Percentiles rank a stretch among this genome's conserved stretches.
These are phyloP conservation scores for Papilio aristodemus DNA, from an alignment of 1,140 invertebrate genomes.

Conservation along the genomic window DNA sequence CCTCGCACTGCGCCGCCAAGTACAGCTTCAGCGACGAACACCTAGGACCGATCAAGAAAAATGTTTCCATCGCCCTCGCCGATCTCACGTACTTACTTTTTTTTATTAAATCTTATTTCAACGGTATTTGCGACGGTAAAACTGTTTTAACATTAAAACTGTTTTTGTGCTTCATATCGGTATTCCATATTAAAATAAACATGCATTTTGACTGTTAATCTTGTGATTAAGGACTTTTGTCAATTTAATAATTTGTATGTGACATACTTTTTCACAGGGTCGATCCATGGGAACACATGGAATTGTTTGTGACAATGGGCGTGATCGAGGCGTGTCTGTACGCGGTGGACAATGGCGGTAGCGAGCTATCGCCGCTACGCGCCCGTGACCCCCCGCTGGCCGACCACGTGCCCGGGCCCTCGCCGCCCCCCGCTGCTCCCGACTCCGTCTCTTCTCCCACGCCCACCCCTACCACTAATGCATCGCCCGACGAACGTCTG, in stretches of 20 bases:
- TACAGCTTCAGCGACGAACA: conserved; percentile 15
- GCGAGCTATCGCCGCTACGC: conserved; percentile 41
- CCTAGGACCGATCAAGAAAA: conserved; percentile 41
- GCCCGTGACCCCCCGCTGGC: conserved; percentile 34
- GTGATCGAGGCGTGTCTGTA: conserved; percentile 59
- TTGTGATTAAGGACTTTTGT: background rate
- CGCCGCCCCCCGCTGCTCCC: background rate
- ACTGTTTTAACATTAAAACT: too few species aligned
- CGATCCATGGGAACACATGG: conserved; percentile 54
- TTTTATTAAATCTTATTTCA: too few species aligned
- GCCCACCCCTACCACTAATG: background rate
- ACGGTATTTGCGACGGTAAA: too few species aligned
- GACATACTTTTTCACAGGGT: conserved; percentile 35
- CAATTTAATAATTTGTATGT: background rate
- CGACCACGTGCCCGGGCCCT: background rate
- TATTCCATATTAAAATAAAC: too few species aligned
- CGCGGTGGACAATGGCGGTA: conserved; percentile 46
- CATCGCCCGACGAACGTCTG: background rate
- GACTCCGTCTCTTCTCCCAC: background rate
- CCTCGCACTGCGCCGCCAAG: conserved; percentile 42
- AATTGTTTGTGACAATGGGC: conserved; percentile 65
- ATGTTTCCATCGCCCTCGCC: conserved; percentile 41
- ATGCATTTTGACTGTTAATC: too few species aligned
- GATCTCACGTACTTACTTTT: conserved; percentile 46
- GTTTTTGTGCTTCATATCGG: too few species aligned